phyloP scores from a whole-genome alignment of 2,113 vertebrate species.

The Paradoxurus hermaphroditus region DNA sequence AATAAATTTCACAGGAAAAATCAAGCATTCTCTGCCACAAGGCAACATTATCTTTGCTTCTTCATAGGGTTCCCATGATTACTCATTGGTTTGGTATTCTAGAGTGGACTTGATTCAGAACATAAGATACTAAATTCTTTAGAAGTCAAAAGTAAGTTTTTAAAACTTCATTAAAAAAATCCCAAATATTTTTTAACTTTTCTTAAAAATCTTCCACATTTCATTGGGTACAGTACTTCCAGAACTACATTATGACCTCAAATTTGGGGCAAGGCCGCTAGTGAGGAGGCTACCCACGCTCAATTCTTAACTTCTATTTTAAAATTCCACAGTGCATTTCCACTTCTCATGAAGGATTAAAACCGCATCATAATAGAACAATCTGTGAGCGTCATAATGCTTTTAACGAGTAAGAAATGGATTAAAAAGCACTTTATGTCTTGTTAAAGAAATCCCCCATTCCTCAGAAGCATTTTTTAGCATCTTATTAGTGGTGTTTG shows the following conservation, averaged over 20 bases:
- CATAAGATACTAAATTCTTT: conserved; percentile 33
- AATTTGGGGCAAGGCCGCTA: neutral
- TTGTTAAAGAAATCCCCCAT: conserved; percentile 83
- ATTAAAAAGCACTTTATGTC: conserved; percentile 84
- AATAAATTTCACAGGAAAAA: neutral
- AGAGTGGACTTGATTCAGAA: conserved; percentile 10
- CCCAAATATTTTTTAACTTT: neutral
- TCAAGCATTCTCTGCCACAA: neutral
- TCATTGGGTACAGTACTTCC: neutral
- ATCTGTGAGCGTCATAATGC: conserved; percentile 77
- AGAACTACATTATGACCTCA: neutral
- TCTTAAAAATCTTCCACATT: neutral
- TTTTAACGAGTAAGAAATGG: conserved; percentile 84
- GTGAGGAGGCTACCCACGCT: neutral
- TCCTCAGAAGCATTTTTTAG: conserved; percentile 82
- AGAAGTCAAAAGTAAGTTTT: conserved; percentile 24
- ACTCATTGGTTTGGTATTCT: conserved; percentile 8
- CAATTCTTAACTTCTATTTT: conserved; percentile 77
- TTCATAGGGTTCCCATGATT: neutral
- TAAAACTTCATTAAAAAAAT: neutral
- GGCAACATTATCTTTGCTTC: conserved; percentile 3
- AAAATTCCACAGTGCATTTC: conserved; percentile 62
- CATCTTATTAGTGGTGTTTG: conserved; percentile 84
- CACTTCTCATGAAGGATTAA: conserved; percentile 70
- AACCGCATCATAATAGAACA: conserved; percentile 73